Conservation (phyloP, 2,888 invertebrate genomes). For the Ophion costatus region DNA sequence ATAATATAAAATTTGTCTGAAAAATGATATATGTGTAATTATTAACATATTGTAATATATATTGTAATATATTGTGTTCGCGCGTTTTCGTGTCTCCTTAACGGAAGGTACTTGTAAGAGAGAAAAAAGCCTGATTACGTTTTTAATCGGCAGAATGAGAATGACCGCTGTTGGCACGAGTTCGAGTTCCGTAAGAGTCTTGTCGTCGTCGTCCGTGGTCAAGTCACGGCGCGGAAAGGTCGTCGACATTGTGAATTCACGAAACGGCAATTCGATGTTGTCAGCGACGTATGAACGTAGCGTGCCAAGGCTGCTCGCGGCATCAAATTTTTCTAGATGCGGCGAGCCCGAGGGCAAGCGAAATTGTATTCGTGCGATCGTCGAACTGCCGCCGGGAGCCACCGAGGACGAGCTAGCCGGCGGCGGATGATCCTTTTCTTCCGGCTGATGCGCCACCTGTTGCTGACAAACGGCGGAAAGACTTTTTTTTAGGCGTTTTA, state of each 20-base stretch:
- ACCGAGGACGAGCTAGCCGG: constrained; percentile 61
- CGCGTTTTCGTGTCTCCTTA: not conserved
- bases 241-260: constrained; percentile 89
- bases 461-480: constrained; percentile 50
- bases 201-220: constrained; percentile 84
- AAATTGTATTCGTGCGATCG: constrained; percentile 91
- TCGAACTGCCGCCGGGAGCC: constrained; percentile 70
- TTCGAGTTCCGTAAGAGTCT: constrained; percentile 87
- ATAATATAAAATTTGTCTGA: too few relatives aligned
- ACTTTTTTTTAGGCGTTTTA: not conserved
- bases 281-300: constrained; percentile 85
- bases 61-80: too few relatives aligned
- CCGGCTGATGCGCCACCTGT: constrained; percentile 42
- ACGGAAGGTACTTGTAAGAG: not conserved
- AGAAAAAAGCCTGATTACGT: constrained; percentile 71
- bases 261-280: constrained; percentile 84
- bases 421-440: constrained; percentile 45
- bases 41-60: too few relatives aligned
- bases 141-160: constrained; percentile 87
- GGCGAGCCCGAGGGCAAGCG: constrained; percentile 92
- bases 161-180: constrained; percentile 91
- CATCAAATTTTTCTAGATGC: constrained; percentile 90
- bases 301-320: constrained; percentile 87
- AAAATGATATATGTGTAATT: too few relatives aligned
- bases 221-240: constrained; percentile 91